Percentiles rank a stretch among this genome's conserved stretches.
phyloP scores from a whole-genome alignment of 2,113 vertebrate species.

The Calidris pygmaea region DNA sequence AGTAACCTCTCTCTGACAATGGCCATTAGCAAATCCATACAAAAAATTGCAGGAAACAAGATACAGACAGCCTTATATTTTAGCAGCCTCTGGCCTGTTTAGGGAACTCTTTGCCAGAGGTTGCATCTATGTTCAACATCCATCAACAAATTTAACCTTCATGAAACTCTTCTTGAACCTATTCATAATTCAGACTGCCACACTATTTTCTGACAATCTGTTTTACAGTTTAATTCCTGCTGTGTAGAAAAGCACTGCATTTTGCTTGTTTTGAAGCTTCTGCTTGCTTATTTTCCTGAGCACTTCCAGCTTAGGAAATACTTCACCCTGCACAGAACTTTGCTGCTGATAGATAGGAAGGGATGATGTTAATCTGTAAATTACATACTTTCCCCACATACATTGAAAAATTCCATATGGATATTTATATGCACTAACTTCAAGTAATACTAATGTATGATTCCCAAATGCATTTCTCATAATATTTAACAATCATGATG shows the following conservation, averaged over 20 bases:
- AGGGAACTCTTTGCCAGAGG: slow-evolving; percentile 2
- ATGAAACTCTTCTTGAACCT: slow-evolving; percentile 24
- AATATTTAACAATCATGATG: not conserved
- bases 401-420: not conserved
- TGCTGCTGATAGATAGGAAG: not conserved
- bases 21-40: slow-evolving; percentile 10
- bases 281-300: not conserved
- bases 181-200: not conserved
- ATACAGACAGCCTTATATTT: not conserved
- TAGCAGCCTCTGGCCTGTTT: not conserved
- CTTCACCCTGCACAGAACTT: not conserved
- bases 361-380: not conserved
- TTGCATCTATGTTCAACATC: not conserved
- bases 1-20: slow-evolving; percentile 14
- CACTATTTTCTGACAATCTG: not conserved
- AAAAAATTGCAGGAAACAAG: not conserved
- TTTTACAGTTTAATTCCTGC: slow-evolving; percentile 26
- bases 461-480: not conserved
- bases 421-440: not conserved
- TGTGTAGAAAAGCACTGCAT: not conserved
- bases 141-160: slow-evolving; percentile 37
- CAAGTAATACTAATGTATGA: not conserved
- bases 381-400: not conserved
- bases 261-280: slow-evolving; percentile 28
- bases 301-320: not conserved